phyloP scores from a whole-genome alignment of 2,113 vertebrate species.

The Actenoides lindsayi region DNA sequence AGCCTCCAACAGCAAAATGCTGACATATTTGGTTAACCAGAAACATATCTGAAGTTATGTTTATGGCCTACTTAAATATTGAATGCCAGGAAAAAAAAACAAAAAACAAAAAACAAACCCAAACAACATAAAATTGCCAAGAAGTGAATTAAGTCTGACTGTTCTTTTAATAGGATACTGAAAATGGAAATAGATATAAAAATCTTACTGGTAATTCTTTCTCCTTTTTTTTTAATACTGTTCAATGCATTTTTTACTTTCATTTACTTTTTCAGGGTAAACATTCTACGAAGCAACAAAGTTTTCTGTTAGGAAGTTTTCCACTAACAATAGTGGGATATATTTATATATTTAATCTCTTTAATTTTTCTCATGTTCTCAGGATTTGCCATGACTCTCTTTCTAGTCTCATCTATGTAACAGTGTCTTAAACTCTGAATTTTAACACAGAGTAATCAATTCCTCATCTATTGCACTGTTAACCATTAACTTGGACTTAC shows the following conservation, averaged over 20 bases:
- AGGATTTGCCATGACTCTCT: background rate
- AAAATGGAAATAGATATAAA: background rate
- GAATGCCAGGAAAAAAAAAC: background rate
- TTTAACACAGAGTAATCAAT: background rate
- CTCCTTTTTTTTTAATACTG: background rate
- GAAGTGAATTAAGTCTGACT: background rate
- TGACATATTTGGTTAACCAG: background rate
- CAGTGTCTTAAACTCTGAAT: background rate
- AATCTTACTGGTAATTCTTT: background rate
- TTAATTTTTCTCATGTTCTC: background rate
- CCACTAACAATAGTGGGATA: background rate
- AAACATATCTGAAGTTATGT: background rate
- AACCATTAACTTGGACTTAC: background rate
- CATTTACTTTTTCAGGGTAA: background rate
- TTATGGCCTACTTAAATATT: background rate
- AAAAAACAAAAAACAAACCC: background rate
- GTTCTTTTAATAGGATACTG: background rate
- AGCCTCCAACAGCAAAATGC: background rate
- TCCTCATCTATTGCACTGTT: background rate
- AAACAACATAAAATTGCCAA: background rate
- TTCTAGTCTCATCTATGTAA: background rate
- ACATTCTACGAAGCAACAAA: background rate
- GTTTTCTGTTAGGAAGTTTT: background rate
- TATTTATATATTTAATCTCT: background rate
- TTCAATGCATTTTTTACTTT: background rate